Evolutionary conservation across 2,888 invertebrate genomes (phyloP).

Genomic region (Leptarthrus brevirostris): DNA sequence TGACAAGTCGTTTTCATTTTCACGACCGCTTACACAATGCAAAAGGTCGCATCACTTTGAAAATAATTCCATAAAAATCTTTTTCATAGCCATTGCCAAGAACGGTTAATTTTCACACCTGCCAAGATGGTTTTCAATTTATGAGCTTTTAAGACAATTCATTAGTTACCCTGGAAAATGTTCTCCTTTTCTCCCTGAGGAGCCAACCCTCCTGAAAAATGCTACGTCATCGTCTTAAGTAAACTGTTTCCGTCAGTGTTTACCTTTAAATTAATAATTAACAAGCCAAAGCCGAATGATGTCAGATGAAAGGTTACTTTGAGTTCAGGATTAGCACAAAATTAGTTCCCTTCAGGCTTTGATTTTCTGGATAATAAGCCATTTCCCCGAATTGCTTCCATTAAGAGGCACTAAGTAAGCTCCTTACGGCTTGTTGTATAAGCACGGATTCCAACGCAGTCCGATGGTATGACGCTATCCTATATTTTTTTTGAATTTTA

Average conservation of each 20-base stretch:
- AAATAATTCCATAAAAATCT: conserved; percentile 35
- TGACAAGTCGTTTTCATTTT: too few relatives aligned
- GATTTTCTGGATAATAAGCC: conserved; percentile 46
- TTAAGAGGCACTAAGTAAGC: conserved; percentile 28
- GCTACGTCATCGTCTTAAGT: conserved; percentile 28
- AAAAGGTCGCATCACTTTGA: conserved; percentile 23
- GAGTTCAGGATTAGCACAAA: conserved; percentile 45
- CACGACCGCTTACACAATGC: too few relatives aligned
- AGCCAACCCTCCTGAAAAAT: conserved; percentile 4
- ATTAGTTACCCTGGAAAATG: conserved; percentile 29
- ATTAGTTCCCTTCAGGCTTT: conserved; percentile 47
- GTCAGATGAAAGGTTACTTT: conserved; percentile 46
- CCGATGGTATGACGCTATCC: background rate
- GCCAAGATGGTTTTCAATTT: conserved; percentile 43
- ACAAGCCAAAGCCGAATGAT: conserved; percentile 38
- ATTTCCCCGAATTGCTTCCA: conserved; percentile 34
- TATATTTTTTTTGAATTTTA: conserved; percentile 10
- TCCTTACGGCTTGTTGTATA: conserved; percentile 23
- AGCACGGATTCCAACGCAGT: background rate
- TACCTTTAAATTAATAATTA: conserved; percentile 47
- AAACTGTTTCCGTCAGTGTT: conserved; percentile 37
- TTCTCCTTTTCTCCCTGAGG: background rate
- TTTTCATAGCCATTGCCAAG: conserved; percentile 22
- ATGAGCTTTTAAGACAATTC: conserved; percentile 47
- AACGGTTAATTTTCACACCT: conserved; percentile 44